phyloP scores from a whole-genome alignment of 2,113 vertebrate species.

The Xerus inauris region DNA sequence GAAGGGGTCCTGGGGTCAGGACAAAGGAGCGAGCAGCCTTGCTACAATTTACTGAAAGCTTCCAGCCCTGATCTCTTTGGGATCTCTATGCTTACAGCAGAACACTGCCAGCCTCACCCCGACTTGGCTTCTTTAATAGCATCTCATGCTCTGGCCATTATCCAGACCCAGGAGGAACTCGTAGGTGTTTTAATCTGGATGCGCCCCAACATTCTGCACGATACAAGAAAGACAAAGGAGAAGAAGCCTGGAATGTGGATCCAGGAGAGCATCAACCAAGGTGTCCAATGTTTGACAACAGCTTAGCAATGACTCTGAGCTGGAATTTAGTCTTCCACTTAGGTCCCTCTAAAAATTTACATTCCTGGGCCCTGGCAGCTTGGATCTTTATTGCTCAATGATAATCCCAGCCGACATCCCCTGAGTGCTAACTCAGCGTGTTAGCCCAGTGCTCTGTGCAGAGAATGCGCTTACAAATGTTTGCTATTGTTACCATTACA shows the following conservation, averaged over 20 bases:
- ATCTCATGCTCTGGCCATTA: not conserved
- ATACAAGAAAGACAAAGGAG: not conserved
- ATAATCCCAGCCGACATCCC: not conserved
- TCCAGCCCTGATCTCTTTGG: not conserved
- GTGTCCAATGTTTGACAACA: not conserved
- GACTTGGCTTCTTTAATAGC: not conserved
- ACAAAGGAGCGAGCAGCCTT: not conserved
- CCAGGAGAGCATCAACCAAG: not conserved
- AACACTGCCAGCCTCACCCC: not conserved
- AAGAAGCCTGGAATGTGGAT: constrained; percentile 18
- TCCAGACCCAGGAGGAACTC: not conserved
- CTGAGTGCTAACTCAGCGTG: not conserved
- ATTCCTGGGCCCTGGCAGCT: not conserved
- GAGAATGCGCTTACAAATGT: not conserved
- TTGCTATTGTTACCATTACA: not conserved
- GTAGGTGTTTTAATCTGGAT: not conserved
- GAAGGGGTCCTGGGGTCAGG: not conserved
- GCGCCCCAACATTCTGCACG: not conserved
- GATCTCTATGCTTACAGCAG: not conserved
- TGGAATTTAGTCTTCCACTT: not conserved
- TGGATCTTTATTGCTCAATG: not conserved
- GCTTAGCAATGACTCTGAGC: not conserved
- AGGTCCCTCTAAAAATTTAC: not conserved
- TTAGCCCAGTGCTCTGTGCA: not conserved
- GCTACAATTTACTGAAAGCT: not conserved